Base-by-base conservation (phyloP, 2,888 invertebrate genomes). In the Scaptomyza polygonia region DNA sequence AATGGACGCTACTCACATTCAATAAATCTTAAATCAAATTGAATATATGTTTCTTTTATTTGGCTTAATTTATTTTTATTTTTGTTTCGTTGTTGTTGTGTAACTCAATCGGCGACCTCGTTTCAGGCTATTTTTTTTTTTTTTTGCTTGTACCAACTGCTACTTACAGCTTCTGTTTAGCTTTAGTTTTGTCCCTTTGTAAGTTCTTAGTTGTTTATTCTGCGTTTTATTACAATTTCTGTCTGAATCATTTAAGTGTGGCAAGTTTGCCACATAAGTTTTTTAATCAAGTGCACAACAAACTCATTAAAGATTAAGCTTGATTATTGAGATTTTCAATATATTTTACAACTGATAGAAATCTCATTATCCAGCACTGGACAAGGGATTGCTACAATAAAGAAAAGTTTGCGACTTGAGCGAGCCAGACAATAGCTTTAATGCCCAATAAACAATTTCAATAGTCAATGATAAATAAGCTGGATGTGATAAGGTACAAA, bases 1-100 rank as follows among this genome's bases (percentile, higher is more conserved):
- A n/a, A 66, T 63, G 76, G 52, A 52, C 61, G 61, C 58, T 16
- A 47, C 48, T 62, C 75, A 68, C 61, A 68, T 65, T 54, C 68
- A 86, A 84, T 79, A 77, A 76, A 84, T 80, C 73, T 74, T 72
- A 78, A 86, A 88, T 86, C 84, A 86, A 86, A 85, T 85, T 88
- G 81, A 88, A 84, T 84, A 84, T 88, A 88, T 84, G 88, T 70
- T 84, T 80, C 71, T 64, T 74, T 66, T 78, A 56, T 72, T 71
- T 59, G 30, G 21, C n/a, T 21, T 11, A n/a, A n/a, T 64, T 63
- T 61, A 18, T 51, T 34, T 34, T 34, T 47, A 12, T 18, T 3
- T 32, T 9, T 30, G 18, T n/a, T 47, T 3, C 47, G 9, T 39
- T 39, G 8, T 9, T 48, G 12, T 48, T 48, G 6, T 21, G 18